These are phyloP conservation scores for Zygogramma bicolorata DNA, from an alignment of 2,888 invertebrate genomes.

Conservation along the genomic window DNA sequence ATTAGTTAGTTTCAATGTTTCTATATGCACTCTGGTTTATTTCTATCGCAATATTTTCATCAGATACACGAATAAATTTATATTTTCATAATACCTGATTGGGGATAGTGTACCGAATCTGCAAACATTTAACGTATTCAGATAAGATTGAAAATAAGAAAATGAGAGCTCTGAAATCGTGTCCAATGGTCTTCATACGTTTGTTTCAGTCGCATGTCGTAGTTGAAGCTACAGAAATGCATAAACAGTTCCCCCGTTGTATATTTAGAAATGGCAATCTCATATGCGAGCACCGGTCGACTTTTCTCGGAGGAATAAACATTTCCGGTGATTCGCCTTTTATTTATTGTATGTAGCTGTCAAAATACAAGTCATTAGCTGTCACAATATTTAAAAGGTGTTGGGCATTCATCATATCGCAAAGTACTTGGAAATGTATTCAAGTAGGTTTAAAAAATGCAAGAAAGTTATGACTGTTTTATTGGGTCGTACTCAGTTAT, in stretches of 20 bases:
- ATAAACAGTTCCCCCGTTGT: slow-evolving; percentile 47
- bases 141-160: too few relatives aligned
- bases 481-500: background rate
- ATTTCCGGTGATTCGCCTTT: slow-evolving; percentile 59
- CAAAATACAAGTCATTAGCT: slow-evolving; percentile 58
- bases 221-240: background rate
- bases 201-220: too few relatives aligned
- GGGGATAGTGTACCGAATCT: too few relatives aligned
- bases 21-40: too few relatives aligned
- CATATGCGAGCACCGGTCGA: slow-evolving; percentile 46
- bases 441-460: slow-evolving; percentile 8
- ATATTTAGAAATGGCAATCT: slow-evolving; percentile 59
- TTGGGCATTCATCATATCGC: slow-evolving; percentile 38
- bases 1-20: too few relatives aligned
- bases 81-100: too few relatives aligned
- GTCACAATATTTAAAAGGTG: slow-evolving; percentile 53
- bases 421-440: slow-evolving; percentile 29
- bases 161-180: too few relatives aligned
- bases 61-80: too few relatives aligned
- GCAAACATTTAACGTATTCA: too few relatives aligned
- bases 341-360: slow-evolving; percentile 60
- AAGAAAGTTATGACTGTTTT: background rate
- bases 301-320: slow-evolving; percentile 56
- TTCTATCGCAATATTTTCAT: too few relatives aligned
- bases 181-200: too few relatives aligned